Base-by-base conservation (phyloP, 1,140 invertebrate genomes). In the Magallana angulata region DNA sequence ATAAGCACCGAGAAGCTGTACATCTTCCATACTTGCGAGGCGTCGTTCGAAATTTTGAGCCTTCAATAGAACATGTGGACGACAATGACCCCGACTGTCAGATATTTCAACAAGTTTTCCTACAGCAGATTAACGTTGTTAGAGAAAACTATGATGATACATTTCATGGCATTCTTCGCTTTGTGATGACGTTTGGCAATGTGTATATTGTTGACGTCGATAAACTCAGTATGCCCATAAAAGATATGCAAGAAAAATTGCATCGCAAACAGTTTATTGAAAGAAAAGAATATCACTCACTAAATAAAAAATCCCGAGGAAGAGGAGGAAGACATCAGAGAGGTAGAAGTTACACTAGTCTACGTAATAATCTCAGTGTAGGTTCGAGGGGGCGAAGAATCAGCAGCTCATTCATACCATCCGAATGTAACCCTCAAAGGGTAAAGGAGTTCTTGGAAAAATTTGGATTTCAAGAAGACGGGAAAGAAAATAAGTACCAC, bases 71-170 rank as follows among this genome's bases (percentile, higher is more conserved):
- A 85, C 8, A 48, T 85, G 8, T n/a, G 14, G 18, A 85, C 8
- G 36, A 85, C 56, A 71, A 36, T 57, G 11, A 48, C n/a, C 24
- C 24, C 16, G 36, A 7, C n/a, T 57, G 36, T 7, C 36, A 85
- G 16, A 59, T 14, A 60, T 85, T 85, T 57, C 62, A 85, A 64
- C 60, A 59, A 30, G 30, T 68, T 18, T 85, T 85, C 58, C 16
- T 56, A 60, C 56, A 48, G 68, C 84, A 85, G 58, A 8, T 85
- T 8, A 18, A 85, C 12, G 36, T 85, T n/a, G 68, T 57, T 62
- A 62, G 84, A 85, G 60, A 85, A n/a, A 18, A 85, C 68, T 85
- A 68, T 68, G 84, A 85, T 16, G 68, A 8, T 24, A 85, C 84
- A 1, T 85, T 68, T 18, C 84, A 85, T 24, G 84, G 84, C 24